A percentile compares a stretch with the other conserved stretches of the same genome.
Evolutionary conservation across 2,888 invertebrate species (phyloP).

Genomic region (Timema podura): DNA sequence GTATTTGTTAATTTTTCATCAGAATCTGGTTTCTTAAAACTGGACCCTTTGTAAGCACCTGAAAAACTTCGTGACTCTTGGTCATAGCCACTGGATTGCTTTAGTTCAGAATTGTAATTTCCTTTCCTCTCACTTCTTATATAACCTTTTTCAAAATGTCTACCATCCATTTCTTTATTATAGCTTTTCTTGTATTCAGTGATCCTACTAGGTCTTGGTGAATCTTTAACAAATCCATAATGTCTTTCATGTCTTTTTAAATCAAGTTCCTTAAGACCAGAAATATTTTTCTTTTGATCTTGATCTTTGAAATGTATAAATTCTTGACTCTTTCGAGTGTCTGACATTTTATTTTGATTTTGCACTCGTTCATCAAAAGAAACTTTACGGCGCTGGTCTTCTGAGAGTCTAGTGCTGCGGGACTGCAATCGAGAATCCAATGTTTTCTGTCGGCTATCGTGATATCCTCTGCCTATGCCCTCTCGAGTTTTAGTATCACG

Average conservation of each 20-base stretch:
- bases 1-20: neutral
- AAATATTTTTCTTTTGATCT: slow-evolving; percentile 12
- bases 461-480: slow-evolving; percentile 19
- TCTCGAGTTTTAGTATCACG: slow-evolving; percentile 21
- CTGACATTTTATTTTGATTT: slow-evolving; percentile 20
- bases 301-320: slow-evolving; percentile 12
- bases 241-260: slow-evolving; percentile 18
- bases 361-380: slow-evolving; percentile 12
- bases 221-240: slow-evolving; percentile 18
- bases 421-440: slow-evolving; percentile 25
- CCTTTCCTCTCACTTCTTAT: slow-evolving; percentile 6
- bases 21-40: slow-evolving; percentile 2
- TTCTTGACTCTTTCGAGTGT: slow-evolving; percentile 18
- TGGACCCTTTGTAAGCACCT: neutral
- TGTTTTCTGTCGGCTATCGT: slow-evolving; percentile 24
- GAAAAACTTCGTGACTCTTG: neutral
- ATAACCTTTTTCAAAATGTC: neutral
- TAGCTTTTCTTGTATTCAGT: slow-evolving; percentile 19
- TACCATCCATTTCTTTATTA: slow-evolving; percentile 17
- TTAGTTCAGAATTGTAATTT: slow-evolving; percentile 14
- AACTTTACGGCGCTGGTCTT: slow-evolving; percentile 22
- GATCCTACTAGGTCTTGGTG: slow-evolving; percentile 17
- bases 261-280: slow-evolving; percentile 12
- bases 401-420: slow-evolving; percentile 21
- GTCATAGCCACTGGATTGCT: slow-evolving; percentile 10